These are phyloP conservation scores for Macropis europaea DNA, from an alignment of 2,888 invertebrate genomes.

Conservation along the genomic window DNA sequence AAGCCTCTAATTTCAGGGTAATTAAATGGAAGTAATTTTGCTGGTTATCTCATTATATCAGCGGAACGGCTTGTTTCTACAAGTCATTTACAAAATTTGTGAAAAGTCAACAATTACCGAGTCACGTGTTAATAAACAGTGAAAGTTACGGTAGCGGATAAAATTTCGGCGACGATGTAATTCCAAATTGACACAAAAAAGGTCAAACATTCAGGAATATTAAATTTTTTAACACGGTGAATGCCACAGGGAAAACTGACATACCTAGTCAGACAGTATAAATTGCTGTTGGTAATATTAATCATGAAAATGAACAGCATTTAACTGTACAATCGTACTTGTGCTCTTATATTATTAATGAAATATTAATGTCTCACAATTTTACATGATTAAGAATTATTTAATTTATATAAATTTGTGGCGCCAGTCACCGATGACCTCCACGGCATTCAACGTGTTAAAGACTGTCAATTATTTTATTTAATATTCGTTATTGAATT, in stretches of 20 bases:
- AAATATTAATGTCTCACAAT: too few species aligned
- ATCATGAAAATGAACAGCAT: too few species aligned
- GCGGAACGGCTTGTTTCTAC: background rate
- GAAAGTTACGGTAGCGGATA: slow-evolving; percentile 17
- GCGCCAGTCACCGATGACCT: too few species aligned
- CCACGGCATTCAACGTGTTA: too few species aligned
- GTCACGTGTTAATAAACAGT: slow-evolving; percentile 10
- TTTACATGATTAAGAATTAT: too few species aligned
- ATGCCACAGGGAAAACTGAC: too few species aligned
- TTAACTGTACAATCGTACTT: too few species aligned
- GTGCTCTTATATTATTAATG: too few species aligned
- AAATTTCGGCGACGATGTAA: background rate
- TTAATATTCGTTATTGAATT: background rate
- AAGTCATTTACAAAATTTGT: background rate
- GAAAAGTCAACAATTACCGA: background rate
- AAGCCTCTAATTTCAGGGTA: background rate
- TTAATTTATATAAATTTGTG: too few species aligned
- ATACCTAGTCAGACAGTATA: too few species aligned
- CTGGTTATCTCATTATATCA: background rate
- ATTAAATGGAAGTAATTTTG: slow-evolving; percentile 1
- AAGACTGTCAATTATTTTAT: background rate
- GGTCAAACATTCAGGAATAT: background rate
- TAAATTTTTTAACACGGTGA: too few species aligned
- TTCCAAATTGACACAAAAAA: background rate
- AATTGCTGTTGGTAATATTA: too few species aligned